Evolutionary conservation across 2,888 invertebrate species (phyloP).

Genomic region (Eueremaeus valkanovi): DNA sequence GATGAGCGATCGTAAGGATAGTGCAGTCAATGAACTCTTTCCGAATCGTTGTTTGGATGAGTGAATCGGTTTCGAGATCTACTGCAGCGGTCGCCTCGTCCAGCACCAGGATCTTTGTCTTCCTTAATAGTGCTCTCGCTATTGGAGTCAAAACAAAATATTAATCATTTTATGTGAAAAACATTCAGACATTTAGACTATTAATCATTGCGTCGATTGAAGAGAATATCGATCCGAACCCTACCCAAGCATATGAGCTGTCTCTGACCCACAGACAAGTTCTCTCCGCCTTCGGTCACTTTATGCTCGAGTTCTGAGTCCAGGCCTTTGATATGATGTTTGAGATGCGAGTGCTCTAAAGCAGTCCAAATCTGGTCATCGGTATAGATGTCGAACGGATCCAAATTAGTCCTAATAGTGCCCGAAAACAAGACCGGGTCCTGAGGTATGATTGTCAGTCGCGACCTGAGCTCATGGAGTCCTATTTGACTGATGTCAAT

Average conservation of each 20-base stretch:
- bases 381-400: conserved; percentile 67
- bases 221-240: no score
- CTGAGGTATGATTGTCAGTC: conserved; percentile 58
- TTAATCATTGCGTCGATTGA: no score
- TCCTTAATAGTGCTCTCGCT: conserved; percentile 41
- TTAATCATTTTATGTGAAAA: no score
- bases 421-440: conserved; percentile 95
- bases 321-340: conserved; percentile 52
- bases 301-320: conserved; percentile 52
- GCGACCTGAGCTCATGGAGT: conserved; percentile 48
- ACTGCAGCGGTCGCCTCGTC: conserved; percentile 56
- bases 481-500: conserved; percentile 51
- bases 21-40: conserved; percentile 52
- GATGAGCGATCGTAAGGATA: conserved; percentile 54
- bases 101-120: conserved; percentile 48
- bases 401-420: conserved; percentile 80
- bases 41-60: conserved; percentile 54
- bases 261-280: conserved; percentile 51
- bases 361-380: conserved; percentile 58
- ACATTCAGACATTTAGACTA: no score
- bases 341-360: conserved; percentile 58
- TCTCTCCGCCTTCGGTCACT: conserved; percentile 56
- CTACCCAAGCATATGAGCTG: conserved; percentile 42
- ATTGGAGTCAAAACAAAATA: no score
- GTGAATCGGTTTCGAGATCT: conserved; percentile 53